Evolutionary conservation across 1,140 invertebrate species (phyloP), one percentile per base, ranked within the genome.

Genomic region (Andricus grossulariae): DNA sequence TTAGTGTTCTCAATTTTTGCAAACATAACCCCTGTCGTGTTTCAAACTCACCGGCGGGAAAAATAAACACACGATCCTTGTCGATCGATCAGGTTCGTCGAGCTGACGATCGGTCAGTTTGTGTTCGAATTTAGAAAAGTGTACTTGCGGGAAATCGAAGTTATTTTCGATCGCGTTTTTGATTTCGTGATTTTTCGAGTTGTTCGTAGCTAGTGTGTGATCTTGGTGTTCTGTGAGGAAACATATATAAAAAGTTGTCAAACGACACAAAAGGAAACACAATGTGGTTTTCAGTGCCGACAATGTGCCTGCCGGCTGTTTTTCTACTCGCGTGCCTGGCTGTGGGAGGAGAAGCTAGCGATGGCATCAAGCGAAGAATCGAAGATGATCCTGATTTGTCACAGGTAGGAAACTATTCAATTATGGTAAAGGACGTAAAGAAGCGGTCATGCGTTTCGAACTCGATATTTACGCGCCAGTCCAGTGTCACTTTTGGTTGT

Each of bases 361-460:
- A 66, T 7, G 32, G 25, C 15, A 66, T 66, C 15, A 66, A 66
- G 60, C 45, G 13, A 39, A 66, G 39, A 39, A 66, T 66, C 15
- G 60, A 66, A 25, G 87, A 89, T 19, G 90, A 92, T 78, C 77
- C 87, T 66, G 87, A 91, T 71, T 86, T 92, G 71, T 91, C 90
- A 72, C 85, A 92, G 90, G 91, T 91, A 74, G 81, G 81, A 57
- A 52, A 15, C 21, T 72, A 66, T 52, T 18, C 66, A 66, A 15
- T 66, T 11, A 32, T 32, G 25, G 15, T 15, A 66, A 32, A 16
- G 32, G 25, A 66, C 16, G 21, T 45, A 7, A 66, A 45, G n/a
- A 66, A 60, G 25, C 12, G 21, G 60, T 66, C 60, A 39, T 16
- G 13, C 60, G n/a, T 66, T 66, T 45, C 60, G 2, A 66, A 66